Base-by-base conservation (phyloP, 2,797 vertebrate genomes). In the Enteromius afrohamiltoni region DNA sequence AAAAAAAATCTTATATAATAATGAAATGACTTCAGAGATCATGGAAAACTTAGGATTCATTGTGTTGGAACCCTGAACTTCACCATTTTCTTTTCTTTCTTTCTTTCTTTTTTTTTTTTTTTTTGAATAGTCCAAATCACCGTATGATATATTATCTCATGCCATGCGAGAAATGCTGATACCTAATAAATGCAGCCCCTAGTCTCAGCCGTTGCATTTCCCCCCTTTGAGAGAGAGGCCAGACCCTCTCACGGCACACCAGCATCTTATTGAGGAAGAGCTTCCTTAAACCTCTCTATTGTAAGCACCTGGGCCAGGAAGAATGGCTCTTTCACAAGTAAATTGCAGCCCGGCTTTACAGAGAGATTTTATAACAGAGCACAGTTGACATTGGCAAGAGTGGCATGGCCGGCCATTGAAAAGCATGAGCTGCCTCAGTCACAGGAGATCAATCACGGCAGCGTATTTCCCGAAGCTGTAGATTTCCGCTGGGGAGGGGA, bases 241-340 rank as follows among this genome's bases (percentile, higher is more conserved):
- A 88, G 81, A 87, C 88, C 91, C 90, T 95, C 93, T 93, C 91
- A 91, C 92, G 92, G 90, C 90, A 86, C 89, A 55, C 87, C 87
- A 87, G 90, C 91, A 88, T 91, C 93, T 91, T 88, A 88, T 91
- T 86, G 90, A 89, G 91, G 88, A 87, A 91, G 91, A 90, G 91
- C 93, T 94, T 95, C 93, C 93, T 95, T 94, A 94, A 93, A 91
- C 83, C 90, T 77, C 91, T 94, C 93, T 94, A 94, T 95, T 95
- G 93, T 95, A 94, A 94, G 94, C 94, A 95, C 94, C 93, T 95
- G 95, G 92, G 89, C 86, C 89, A 83, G 87, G 91, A 93, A 93
- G 92, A 94, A 94, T 92, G 92, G 90, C 88, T 90, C 92, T 93
- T 93, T 94, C 93, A 94, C 88, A 91, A 92, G 87, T 91, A 92